Evolutionary conservation across 2,888 invertebrate genomes (phyloP).

Genomic region (Amphiduros pacificus): DNA sequence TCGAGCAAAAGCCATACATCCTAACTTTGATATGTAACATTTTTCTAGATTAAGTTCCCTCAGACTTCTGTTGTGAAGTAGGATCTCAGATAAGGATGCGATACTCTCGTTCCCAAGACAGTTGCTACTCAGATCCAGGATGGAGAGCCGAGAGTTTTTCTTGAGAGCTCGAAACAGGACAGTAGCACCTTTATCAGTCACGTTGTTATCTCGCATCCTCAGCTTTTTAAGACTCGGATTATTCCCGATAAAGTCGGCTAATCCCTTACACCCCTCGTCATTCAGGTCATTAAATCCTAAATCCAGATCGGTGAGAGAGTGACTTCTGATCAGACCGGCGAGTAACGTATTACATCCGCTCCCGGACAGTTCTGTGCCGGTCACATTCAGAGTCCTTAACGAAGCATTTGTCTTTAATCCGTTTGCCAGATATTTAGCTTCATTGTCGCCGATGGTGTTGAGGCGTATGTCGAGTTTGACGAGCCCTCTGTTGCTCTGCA

Average conservation of each 20-base stretch:
- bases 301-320: constrained; percentile 47
- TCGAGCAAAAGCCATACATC: constrained; percentile 45
- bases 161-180: constrained; percentile 44
- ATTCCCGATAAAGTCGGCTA: constrained; percentile 42
- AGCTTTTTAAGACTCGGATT: constrained; percentile 45
- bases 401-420: constrained; percentile 40
- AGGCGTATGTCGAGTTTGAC: constrained; percentile 49
- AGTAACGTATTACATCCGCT: constrained; percentile 39
- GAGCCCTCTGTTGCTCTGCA: constrained; percentile 39
- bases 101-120: constrained; percentile 46
- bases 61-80: constrained; percentile 44
- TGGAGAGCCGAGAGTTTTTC: constrained; percentile 41
- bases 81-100: constrained; percentile 42
- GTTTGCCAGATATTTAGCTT: constrained; percentile 40
- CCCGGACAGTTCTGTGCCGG: constrained; percentile 46
- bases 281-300: constrained; percentile 53
- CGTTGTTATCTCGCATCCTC: constrained; percentile 46
- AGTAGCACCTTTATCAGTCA: constrained; percentile 48
- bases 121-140: constrained; percentile 53
- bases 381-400: constrained; percentile 45
- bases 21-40: constrained; percentile 45
- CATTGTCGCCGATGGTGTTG: constrained; percentile 45
- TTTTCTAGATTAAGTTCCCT: constrained; percentile 52
- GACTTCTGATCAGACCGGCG: constrained; percentile 39
- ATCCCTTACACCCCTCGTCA: constrained; percentile 43